Percentiles rank a stretch among this genome's conserved stretches.
phyloP scores from a whole-genome alignment of 2,113 vertebrate species.

The Taurulus bubalis region DNA sequence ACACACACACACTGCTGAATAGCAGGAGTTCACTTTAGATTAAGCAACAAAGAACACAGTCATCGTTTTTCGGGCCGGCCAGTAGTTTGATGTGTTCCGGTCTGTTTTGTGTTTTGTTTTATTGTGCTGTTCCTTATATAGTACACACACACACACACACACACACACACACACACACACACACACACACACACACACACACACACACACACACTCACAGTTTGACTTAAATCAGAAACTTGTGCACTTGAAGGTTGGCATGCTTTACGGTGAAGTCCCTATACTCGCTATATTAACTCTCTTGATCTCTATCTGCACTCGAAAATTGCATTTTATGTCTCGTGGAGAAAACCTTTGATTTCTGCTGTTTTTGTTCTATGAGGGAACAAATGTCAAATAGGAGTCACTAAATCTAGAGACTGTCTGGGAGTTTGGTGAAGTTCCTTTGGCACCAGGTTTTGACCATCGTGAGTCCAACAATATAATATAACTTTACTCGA shows the following conservation, averaged over 20 bases:
- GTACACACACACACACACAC: constrained; percentile 3
- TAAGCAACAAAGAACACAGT: constrained; percentile 75
- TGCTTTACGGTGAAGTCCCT: constrained; percentile 40
- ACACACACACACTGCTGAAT: constrained; percentile 15
- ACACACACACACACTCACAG: not conserved
- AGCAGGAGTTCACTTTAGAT: constrained; percentile 73
- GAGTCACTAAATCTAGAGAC: not conserved
- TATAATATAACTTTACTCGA: not conserved
- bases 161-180: constrained; percentile 22
- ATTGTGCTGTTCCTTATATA: constrained; percentile 52
- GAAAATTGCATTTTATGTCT: constrained; percentile 38
- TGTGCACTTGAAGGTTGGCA: constrained; percentile 46
- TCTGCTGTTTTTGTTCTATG: not conserved
- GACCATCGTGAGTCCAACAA: not conserved
- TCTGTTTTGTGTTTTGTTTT: constrained; percentile 77
- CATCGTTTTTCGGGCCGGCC: constrained; percentile 57
- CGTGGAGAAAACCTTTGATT: constrained; percentile 11
- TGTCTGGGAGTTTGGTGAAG: not conserved
- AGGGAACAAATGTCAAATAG: not conserved
- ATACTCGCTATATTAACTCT: constrained; percentile 38
- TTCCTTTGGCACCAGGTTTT: not conserved
- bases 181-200: not conserved
- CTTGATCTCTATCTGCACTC: constrained; percentile 34
- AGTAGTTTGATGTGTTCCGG: constrained; percentile 61
- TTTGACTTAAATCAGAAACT: constrained; percentile 60